Percentiles rank a stretch among this genome's conserved stretches.
phyloP scores from a whole-genome alignment of 1,140 invertebrate species.

The Sycophila sp. region DNA sequence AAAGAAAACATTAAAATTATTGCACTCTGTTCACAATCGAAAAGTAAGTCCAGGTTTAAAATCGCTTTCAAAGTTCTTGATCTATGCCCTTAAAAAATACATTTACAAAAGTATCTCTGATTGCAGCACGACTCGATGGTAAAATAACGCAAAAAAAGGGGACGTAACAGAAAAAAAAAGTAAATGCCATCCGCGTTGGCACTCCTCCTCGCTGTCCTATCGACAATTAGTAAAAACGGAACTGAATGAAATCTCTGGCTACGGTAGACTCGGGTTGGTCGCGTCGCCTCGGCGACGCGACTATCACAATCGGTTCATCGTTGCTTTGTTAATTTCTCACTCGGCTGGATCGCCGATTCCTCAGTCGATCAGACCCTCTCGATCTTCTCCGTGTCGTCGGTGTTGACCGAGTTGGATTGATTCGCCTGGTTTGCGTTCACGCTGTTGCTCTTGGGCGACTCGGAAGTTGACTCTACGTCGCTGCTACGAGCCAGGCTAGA shows the following conservation, averaged over 20 bases:
- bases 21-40: no score
- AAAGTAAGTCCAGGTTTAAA: no score
- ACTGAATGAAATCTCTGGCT: constrained; percentile 45
- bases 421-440: neutral
- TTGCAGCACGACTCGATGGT: no score
- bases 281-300: constrained; percentile 39
- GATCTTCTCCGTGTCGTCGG: constrained; percentile 52
- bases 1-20: no score
- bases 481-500: constrained; percentile 48
- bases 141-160: no score
- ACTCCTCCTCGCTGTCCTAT: neutral
- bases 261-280: constrained; percentile 31
- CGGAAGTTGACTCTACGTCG: constrained; percentile 46
- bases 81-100: neutral
- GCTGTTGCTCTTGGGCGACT: constrained; percentile 4
- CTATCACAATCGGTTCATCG: constrained; percentile 59
- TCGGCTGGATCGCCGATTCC: neutral
- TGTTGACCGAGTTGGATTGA: constrained; percentile 46
- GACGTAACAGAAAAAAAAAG: neutral
- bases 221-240: constrained; percentile 2
- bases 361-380: constrained; percentile 51
- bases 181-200: constrained; percentile 7
- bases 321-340: neutral
- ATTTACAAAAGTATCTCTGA: neutral
- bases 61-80: no score